These are phyloP conservation scores for Cataglyphis altisquamis DNA, from an alignment of 2,888 invertebrate genomes.

Conservation along the genomic window DNA sequence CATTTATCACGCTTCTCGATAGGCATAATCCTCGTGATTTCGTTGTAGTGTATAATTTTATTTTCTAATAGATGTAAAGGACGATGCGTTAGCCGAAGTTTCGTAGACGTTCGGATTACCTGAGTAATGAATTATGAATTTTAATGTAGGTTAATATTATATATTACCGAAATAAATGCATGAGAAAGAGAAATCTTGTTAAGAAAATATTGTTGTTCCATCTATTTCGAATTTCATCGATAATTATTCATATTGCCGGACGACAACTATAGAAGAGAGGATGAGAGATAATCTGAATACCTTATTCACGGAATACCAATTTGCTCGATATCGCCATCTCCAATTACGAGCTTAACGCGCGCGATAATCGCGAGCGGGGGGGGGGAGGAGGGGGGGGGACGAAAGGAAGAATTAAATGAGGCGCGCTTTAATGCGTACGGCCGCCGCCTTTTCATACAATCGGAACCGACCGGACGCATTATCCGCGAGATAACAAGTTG, in stretches of 20 bases:
- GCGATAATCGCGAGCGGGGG: background rate
- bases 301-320: conserved; percentile 38
- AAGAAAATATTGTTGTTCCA: conserved; percentile 17
- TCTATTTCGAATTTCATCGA: conserved; percentile 13
- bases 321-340: conserved; percentile 24
- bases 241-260: conserved; percentile 18
- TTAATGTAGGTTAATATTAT: background rate
- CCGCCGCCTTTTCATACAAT: background rate
- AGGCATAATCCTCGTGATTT: background rate
- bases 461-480: conserved; percentile 21
- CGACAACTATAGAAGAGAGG: background rate
- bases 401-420: conserved; percentile 43
- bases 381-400: background rate
- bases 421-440: conserved; percentile 19
- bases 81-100: background rate
- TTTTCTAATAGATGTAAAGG: background rate
- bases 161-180: background rate
- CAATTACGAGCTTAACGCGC: conserved; percentile 43
- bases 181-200: background rate
- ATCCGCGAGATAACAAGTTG: conserved; percentile 52
- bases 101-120: background rate
- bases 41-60: background rate
- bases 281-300: conserved; percentile 16
- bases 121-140: background rate
- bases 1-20: background rate